These are phyloP conservation scores for Saguinus imperator DNA, from an alignment of 2,113 vertebrate genomes.

Conservation along the genomic window DNA sequence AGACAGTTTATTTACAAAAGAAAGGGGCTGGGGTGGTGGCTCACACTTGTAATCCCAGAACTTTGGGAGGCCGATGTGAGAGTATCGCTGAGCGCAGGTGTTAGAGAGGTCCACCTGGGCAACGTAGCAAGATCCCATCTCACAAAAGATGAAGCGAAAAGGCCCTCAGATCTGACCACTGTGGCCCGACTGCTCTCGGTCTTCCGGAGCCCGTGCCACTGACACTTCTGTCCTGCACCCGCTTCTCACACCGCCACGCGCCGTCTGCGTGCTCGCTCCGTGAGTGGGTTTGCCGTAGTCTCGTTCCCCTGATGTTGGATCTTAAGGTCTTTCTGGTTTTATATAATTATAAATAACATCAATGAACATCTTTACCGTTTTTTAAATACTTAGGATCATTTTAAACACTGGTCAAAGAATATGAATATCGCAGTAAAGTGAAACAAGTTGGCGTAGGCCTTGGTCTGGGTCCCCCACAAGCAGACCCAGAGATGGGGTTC, in stretches of 20 bases:
- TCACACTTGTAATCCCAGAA: too few relatives aligned
- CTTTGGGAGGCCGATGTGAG: too few relatives aligned
- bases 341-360: accelerated
- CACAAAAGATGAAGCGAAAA: not conserved
- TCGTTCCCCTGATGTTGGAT: accelerated
- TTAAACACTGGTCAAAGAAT: not conserved
- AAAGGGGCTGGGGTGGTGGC: too few relatives aligned
- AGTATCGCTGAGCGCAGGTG: too few relatives aligned
- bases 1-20: not conserved
- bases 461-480: not conserved
- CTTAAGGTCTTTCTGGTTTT: not conserved
- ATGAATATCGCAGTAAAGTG: not conserved
- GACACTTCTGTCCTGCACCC: accelerated
- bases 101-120: too few relatives aligned
- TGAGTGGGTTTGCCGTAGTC: accelerated
- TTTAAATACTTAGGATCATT: not conserved
- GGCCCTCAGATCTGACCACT: accelerated
- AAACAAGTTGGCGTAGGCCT: too few relatives aligned
- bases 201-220: accelerated
- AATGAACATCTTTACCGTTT: accelerated
- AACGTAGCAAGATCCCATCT: too few relatives aligned
- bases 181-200: accelerated
- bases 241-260: too few relatives aligned
- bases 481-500: not conserved
- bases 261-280: accelerated